Percentiles rank a stretch among this genome's conserved stretches.
phyloP scores from a whole-genome alignment of 2,797 vertebrate genomes.

The Falco naumanni region DNA sequence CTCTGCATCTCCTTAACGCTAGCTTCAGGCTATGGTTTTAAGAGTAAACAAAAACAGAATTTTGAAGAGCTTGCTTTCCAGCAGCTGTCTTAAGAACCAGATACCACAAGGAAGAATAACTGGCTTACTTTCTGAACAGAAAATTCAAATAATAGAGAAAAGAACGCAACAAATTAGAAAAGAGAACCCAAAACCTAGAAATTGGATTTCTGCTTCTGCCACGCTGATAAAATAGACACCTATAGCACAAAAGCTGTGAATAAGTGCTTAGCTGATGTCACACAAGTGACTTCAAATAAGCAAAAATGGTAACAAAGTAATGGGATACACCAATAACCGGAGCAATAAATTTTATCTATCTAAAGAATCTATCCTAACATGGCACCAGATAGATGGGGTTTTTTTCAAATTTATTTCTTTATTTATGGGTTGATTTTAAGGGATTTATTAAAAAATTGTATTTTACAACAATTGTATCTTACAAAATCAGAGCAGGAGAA shows the following conservation, averaged over 20 bases:
- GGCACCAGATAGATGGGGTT: not conserved
- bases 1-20: not conserved
- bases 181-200: not conserved
- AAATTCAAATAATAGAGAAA: not conserved
- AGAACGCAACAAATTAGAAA: not conserved
- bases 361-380: not conserved
- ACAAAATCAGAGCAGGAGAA: not conserved
- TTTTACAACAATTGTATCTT: not conserved
- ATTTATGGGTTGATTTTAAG: too few species aligned
- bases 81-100: not conserved
- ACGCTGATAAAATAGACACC: not conserved
- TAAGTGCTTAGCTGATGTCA: not conserved
- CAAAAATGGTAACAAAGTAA: not conserved
- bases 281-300: not conserved
- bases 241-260: not conserved
- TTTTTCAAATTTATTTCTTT: too few species aligned
- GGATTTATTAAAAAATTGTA: not conserved
- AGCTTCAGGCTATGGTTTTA: not conserved
- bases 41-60: not conserved
- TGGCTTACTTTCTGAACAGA: not conserved
- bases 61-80: not conserved
- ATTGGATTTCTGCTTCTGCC: not conserved
- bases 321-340: not conserved
- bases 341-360: not conserved
- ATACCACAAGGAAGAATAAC: not conserved